Evolutionary conservation across 2,888 invertebrate genomes (phyloP), one percentile per base, ranked within the genome.

Genomic region (Psylliodes chrysocephalus): DNA sequence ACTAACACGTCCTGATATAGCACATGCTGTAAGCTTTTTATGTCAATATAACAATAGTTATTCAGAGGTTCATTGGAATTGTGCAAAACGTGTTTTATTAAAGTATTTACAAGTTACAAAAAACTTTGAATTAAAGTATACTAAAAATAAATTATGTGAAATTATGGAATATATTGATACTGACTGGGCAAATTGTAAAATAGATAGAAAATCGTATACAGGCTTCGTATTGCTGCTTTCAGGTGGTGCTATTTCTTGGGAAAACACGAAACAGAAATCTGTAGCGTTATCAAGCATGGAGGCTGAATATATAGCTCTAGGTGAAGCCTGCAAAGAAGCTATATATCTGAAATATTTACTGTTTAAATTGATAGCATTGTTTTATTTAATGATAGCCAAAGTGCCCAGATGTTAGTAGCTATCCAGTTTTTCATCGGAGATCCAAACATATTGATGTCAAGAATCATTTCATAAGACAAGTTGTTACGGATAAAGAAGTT

Each of bases 231-330:
- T 51, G 12, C 25, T 15, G 10, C 14, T 51, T 6, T 30, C 15
- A 10, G 30, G 15, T 5, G 15, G 30, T 1, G 28, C 33, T 12
- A 12, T 51, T 15, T 51, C 51, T 51, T 51, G 30, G 15, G 18
- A 15, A 33, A 51, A 17, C 15, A 8, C 12, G 2, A 51, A 51
- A n/a, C 60, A 70, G 76, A 76, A 64, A 75, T 76, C 73, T 12
- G 72, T 74, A 28, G 75, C 76, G 5, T 42, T 77, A 5, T 74
- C 73, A 0, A 73, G 73, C 35, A 69, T 69, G 3, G 73, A 76
- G 60, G 72, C 75, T 5, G 47, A 77, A 63, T 77, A 76, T 66
- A 71, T 77, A 69, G 71, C 74, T 56, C 25, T 73, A 52, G 54
- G 70, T 6, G 73, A 75, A 38, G 73, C 71, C 15, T 49, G 70